Evolutionary conservation across 2,797 vertebrate species (phyloP).

Genomic region (Streptopelia turtur): DNA sequence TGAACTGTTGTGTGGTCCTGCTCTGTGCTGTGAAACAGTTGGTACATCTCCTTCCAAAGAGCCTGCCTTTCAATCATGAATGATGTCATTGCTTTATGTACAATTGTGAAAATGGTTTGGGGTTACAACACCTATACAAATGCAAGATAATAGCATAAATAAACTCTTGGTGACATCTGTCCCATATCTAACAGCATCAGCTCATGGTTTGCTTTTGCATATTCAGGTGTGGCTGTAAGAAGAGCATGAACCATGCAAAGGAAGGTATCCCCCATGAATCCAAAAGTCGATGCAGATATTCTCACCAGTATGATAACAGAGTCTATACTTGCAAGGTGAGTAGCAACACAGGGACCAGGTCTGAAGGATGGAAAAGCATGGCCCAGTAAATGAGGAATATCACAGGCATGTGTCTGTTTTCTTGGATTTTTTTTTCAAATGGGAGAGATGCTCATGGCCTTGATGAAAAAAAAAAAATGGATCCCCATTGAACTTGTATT

Average conservation of each 20-base stretch:
- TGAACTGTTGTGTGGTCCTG: not conserved
- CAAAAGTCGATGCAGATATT: conserved; percentile 94
- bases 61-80: not conserved
- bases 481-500: not conserved
- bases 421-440: not conserved
- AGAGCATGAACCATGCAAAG: conserved; percentile 98
- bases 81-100: not conserved
- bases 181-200: not conserved
- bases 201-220: conserved; percentile 26
- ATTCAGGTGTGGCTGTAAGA: conserved; percentile 91
- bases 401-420: not conserved
- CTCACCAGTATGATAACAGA: conserved; percentile 94
- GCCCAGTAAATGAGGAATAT: not conserved
- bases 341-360: not conserved
- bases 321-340: conserved; percentile 97
- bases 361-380: not conserved
- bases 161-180: not conserved
- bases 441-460: not conserved
- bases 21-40: not conserved
- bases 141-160: not conserved
- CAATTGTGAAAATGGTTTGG: not conserved
- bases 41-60: not conserved
- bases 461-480: not conserved
- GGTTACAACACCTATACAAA: not conserved
- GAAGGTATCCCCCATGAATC: conserved; percentile 92